Evolutionary conservation across 1,140 invertebrate genomes (phyloP).

Genomic region (Zaprionus nigranus): DNA sequence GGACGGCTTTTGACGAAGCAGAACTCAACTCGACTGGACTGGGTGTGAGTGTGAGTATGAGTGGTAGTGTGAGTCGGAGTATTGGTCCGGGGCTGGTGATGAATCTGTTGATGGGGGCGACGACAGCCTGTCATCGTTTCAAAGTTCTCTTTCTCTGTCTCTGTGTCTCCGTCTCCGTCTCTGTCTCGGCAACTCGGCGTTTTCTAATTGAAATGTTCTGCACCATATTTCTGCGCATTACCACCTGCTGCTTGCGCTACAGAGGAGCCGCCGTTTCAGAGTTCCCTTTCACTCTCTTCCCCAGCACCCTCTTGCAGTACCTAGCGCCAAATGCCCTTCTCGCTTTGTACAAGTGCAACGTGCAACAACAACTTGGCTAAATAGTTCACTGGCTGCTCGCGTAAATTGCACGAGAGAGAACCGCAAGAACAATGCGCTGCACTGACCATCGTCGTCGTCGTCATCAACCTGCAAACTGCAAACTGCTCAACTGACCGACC

Average conservation of each 20-base stretch:
- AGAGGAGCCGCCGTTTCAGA: conserved; percentile 35
- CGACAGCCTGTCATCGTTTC: conserved; percentile 71
- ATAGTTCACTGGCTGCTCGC: conserved; percentile 63
- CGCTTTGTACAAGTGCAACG: conserved; percentile 18
- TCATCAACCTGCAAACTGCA: conserved; percentile 50
- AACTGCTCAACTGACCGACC: conserved; percentile 49
- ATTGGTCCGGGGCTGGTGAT: conserved; percentile 10
- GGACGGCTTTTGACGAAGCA: conserved; percentile 9
- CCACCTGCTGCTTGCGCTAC: conserved; percentile 70
- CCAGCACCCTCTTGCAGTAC: background rate
- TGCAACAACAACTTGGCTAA: conserved; percentile 49
- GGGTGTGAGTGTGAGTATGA: conserved; percentile 33
- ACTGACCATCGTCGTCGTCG: conserved; percentile 20
- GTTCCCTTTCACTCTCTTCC: background rate
- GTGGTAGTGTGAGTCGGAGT: background rate
- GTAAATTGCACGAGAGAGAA: conserved; percentile 63
- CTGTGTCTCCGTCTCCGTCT: conserved; percentile 28
- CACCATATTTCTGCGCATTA: conserved; percentile 80
- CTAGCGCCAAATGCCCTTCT: conserved; percentile 23
- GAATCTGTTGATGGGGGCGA: conserved; percentile 65
- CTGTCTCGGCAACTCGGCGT: conserved; percentile 45
- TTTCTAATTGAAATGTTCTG: conserved; percentile 80
- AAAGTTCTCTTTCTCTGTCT: conserved; percentile 48
- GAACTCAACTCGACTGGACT: background rate
- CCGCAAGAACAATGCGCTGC: conserved; percentile 51